Conservation (phyloP, 2,113 vertebrate genomes). For the Bothrops jararaca region DNA sequence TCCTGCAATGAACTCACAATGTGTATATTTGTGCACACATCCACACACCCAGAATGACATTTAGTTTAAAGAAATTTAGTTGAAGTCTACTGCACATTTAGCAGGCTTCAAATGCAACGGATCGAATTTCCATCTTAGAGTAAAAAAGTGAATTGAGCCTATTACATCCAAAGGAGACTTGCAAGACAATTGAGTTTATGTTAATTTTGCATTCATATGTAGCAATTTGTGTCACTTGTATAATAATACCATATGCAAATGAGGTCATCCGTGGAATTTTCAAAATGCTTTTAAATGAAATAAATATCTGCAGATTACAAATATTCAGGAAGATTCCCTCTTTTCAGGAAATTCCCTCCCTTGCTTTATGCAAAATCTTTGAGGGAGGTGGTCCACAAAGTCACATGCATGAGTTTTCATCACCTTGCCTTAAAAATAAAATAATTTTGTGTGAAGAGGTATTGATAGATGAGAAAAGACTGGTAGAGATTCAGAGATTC, state of each 20-base stretch:
- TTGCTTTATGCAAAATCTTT: slow-evolving; percentile 22
- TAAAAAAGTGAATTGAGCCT: neutral
- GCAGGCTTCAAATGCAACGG: neutral
- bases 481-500: neutral
- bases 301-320: neutral
- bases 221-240: neutral
- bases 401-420: slow-evolving; percentile 34
- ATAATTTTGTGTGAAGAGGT: neutral
- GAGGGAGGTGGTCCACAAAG: slow-evolving; percentile 57
- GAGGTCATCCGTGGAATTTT: neutral
- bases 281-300: neutral
- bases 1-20: neutral
- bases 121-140: neutral
- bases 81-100: neutral
- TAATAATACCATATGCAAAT: neutral
- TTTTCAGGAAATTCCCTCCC: neutral
- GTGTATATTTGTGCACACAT: neutral
- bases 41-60: neutral
- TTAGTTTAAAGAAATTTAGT: neutral
- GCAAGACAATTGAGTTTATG: neutral
- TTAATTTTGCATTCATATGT: neutral
- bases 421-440: neutral
- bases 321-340: neutral
- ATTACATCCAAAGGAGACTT: neutral
- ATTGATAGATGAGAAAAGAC: neutral